A percentile compares a stretch with the other conserved stretches of the same genome.
Evolutionary conservation across 1,140 invertebrate genomes (phyloP).

Genomic region (Campoletis sonorensis): DNA sequence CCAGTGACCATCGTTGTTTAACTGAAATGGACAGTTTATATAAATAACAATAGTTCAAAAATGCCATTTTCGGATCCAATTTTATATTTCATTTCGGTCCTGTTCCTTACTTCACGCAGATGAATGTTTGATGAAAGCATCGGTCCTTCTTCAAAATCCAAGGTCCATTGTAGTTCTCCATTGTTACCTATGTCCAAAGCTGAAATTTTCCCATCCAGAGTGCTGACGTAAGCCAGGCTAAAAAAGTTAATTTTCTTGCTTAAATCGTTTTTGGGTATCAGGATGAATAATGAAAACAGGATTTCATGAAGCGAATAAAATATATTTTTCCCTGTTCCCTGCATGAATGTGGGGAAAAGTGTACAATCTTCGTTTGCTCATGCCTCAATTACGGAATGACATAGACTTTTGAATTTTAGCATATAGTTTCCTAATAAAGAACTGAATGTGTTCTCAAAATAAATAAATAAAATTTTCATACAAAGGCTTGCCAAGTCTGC

Average conservation of each 20-base stretch:
- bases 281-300: too few relatives aligned
- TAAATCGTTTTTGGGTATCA: not conserved
- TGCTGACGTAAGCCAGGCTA: slow-evolving; percentile 89
- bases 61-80: not conserved
- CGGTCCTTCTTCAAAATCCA: slow-evolving; percentile 84
- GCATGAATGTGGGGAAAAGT: too few relatives aligned
- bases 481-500: too few relatives aligned
- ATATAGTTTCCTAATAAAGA: slow-evolving; percentile 10
- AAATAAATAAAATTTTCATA: too few relatives aligned
- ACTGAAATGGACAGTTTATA: slow-evolving; percentile 74
- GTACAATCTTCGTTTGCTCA: too few relatives aligned
- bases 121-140: slow-evolving; percentile 91
- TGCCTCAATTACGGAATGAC: too few relatives aligned
- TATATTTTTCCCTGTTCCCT: too few relatives aligned
- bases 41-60: too few relatives aligned
- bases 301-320: too few relatives aligned
- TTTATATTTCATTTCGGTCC: slow-evolving; percentile 38
- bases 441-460: too few relatives aligned
- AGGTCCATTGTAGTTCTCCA: slow-evolving; percentile 85
- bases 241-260: slow-evolving; percentile 32
- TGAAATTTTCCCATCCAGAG: slow-evolving; percentile 90
- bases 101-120: slow-evolving; percentile 82
- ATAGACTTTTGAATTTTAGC: too few relatives aligned
- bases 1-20: slow-evolving; percentile 90
- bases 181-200: slow-evolving; percentile 83